A percentile compares a stretch with the other conserved stretches of the same genome.
phyloP scores from a whole-genome alignment of 2,888 invertebrate species.

The Diachrysia chrysitis region DNA sequence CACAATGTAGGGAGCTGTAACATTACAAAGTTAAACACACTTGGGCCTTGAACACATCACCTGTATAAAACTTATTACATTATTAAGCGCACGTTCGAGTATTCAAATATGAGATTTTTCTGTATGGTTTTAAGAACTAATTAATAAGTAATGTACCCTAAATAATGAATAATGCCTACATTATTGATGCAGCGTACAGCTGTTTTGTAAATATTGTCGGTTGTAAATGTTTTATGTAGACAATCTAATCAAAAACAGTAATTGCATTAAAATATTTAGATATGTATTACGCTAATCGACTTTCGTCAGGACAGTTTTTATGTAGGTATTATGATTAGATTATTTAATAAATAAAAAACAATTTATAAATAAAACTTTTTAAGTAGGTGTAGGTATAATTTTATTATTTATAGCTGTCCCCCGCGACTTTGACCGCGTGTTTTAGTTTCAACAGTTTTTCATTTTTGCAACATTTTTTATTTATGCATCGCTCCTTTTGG shows the following conservation, averaged over 20 bases:
- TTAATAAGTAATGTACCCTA: no score
- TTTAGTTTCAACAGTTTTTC: no score
- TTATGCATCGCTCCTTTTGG: no score
- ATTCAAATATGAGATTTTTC: background rate
- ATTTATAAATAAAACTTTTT: no score
- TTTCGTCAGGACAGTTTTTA: background rate
- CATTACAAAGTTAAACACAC: slow-evolving; percentile 19
- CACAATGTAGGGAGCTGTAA: slow-evolving; percentile 9
- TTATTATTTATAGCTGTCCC: no score
- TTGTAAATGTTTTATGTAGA: slow-evolving; percentile 11
- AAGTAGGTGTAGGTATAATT: no score
- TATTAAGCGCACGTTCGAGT: background rate
- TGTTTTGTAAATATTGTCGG: slow-evolving; percentile 5
- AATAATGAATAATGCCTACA: no score
- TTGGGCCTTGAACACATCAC: background rate
- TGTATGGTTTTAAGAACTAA: background rate
- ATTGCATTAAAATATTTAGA: slow-evolving; percentile 2
- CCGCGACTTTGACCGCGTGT: no score
- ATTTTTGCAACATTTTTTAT: no score
- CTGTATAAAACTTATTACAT: slow-evolving; percentile 1
- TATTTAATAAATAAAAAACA: no score
- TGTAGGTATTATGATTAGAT: no score
- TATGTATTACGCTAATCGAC: slow-evolving; percentile 9
- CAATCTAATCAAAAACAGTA: slow-evolving; percentile 25
- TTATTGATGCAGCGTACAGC: background rate